Evolutionary conservation across 2,797 vertebrate species (phyloP), one percentile per base, ranked within the genome.

Genomic region (Bovichtus variegatus): DNA sequence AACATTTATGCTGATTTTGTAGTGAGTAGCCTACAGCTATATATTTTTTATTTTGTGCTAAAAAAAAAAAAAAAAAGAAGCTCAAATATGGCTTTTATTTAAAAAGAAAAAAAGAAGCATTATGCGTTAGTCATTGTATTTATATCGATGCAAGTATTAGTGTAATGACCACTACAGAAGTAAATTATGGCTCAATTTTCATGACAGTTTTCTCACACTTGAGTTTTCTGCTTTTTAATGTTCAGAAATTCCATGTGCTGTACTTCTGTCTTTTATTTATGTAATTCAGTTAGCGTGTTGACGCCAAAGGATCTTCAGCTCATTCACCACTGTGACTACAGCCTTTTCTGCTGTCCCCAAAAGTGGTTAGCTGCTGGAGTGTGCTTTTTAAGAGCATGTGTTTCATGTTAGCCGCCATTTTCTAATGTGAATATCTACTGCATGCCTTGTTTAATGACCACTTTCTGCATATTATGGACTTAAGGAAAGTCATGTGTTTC

Each of bases 351-450:
- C 58, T 72, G 69, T 78, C 67, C 51, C 51, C 31, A 67, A 19
- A 19, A 65, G 47, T 16, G 4, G 47, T 68, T 63, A 4, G 1
- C 68, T 76, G 72, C 84, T 84, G 78, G 61, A 70, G 54, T 47
- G 44, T 62, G 51, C 71, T 89, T 73, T 83, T 75, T 51, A 81
- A 69, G 63, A 81, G 71, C 87, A 92, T 83, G 64, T 92, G 92
- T 92, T 94, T 91, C 70, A 80, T 59, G 64, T 93, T 93, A 93
- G 71, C 54, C 12, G 27, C 80, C 80, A 82, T 88, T 88, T 89
- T 89, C 67, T 78, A 53, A 86, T 80, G 74, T 76, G 74, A 85
- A 76, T 81, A 84, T 82, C 61, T 49, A 58, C 84, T 88, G 88
- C 87, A 91, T 86, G 89, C 86, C 76, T 84, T 85, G 81, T 89